phyloP scores from a whole-genome alignment of 92 coral and sea anemone genomes.

The Porites rus region DNA sequence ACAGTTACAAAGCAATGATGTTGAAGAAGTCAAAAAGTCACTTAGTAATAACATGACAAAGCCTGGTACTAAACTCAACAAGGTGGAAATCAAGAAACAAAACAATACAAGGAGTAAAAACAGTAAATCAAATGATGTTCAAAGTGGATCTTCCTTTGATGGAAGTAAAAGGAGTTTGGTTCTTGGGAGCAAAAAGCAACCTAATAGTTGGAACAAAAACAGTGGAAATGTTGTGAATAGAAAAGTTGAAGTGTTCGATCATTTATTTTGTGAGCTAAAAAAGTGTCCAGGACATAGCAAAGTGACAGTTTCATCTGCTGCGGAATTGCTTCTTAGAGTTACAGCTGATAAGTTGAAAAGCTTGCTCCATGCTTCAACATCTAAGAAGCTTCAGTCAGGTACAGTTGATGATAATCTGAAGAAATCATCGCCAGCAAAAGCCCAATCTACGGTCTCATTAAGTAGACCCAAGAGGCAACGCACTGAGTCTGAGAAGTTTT shows the following conservation, averaged over 20 bases:
- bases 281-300: slow-evolving; percentile 66
- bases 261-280: slow-evolving; percentile 71
- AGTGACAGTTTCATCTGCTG: slow-evolving; percentile 68
- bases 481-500: slow-evolving; percentile 24
- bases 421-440: slow-evolving; percentile 11
- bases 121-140: not conserved
- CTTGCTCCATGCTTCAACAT: slow-evolving; percentile 7
- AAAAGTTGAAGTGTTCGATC: slow-evolving; percentile 78
- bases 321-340: slow-evolving; percentile 57
- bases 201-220: not conserved
- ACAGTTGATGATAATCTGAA: not conserved
- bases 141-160: not conserved
- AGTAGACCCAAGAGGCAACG: slow-evolving; percentile 24
- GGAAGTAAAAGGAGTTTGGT: not conserved
- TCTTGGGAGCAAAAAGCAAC: slow-evolving; percentile 1
- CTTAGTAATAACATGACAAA: not conserved
- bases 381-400: not conserved
- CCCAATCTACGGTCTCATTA: not conserved
- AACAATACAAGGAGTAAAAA: slow-evolving; percentile 8
- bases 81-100: not conserved
- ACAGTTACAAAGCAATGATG: not conserved
- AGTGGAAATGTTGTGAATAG: not conserved
- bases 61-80: slow-evolving; percentile 1
- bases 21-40: not conserved
- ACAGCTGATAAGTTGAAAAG: slow-evolving; percentile 58